Evolutionary conservation across 2,888 invertebrate genomes (phyloP).

Genomic region (Trichopria drosophilae): DNA sequence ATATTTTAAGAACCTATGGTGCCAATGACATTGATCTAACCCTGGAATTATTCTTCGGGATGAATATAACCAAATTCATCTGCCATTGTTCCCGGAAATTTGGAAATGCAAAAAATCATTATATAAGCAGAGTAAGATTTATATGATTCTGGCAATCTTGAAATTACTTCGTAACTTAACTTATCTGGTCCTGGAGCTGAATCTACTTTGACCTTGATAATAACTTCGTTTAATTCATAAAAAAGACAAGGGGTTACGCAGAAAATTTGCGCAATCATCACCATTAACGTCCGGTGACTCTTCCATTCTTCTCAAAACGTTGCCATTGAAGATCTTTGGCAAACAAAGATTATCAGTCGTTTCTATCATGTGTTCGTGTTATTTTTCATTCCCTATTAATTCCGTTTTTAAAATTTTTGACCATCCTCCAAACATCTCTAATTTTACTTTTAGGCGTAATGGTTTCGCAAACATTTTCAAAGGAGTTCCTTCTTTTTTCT

Average conservation of each 20-base stretch:
- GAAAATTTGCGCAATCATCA: too few relatives aligned
- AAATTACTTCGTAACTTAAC: slow-evolving; percentile 13
- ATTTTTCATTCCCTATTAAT: slow-evolving; percentile 23
- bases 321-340: not conserved
- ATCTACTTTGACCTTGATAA: slow-evolving; percentile 6
- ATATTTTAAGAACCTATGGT: slow-evolving; percentile 22
- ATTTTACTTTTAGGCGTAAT: too few relatives aligned
- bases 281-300: too few relatives aligned
- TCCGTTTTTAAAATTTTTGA: too few relatives aligned
- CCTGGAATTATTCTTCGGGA: too few relatives aligned
- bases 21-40: slow-evolving; percentile 28
- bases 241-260: slow-evolving; percentile 13
- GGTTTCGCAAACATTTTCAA: too few relatives aligned
- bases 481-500: too few relatives aligned
- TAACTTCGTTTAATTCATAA: slow-evolving; percentile 10
- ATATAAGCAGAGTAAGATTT: too few relatives aligned
- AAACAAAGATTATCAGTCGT: slow-evolving; percentile 6
- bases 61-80: too few relatives aligned
- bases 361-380: slow-evolving; percentile 3
- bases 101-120: too few relatives aligned
- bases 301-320: not conserved
- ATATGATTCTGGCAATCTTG: slow-evolving; percentile 16
- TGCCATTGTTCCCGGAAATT: too few relatives aligned
- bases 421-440: too few relatives aligned
- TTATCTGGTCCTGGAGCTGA: slow-evolving; percentile 21